These are phyloP conservation scores for Cylloceria caligata DNA, from an alignment of 2,888 invertebrate genomes.

Conservation along the genomic window DNA sequence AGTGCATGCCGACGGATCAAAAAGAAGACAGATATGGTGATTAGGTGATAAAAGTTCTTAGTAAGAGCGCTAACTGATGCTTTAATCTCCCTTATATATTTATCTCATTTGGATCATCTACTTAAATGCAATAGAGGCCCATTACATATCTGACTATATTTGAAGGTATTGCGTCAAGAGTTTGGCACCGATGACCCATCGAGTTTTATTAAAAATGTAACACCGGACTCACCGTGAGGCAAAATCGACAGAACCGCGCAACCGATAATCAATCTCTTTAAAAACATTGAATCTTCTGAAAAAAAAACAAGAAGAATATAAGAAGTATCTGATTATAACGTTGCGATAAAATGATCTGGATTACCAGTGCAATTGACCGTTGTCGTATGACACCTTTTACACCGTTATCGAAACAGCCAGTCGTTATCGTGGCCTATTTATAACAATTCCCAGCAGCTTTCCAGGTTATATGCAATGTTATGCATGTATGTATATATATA, in stretches of 20 bases:
- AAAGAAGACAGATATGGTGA: no score
- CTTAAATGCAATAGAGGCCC: no score
- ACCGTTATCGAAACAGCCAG: neutral
- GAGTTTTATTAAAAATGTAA: neutral
- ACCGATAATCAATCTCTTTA: slow-evolving; percentile 9
- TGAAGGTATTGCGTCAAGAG: no score
- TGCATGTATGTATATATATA: no score
- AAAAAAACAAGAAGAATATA: neutral
- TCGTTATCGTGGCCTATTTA: neutral
- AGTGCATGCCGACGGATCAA: no score
- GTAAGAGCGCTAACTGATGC: no score
- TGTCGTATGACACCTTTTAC: slow-evolving; percentile 26
- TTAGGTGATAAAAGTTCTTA: no score
- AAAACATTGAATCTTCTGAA: slow-evolving; percentile 41
- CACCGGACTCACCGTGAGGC: slow-evolving; percentile 11
- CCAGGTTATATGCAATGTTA: neutral
- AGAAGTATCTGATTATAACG: neutral
- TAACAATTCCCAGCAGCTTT: neutral
- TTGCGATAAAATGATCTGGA: neutral
- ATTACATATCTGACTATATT: no score
- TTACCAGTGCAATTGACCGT: neutral
- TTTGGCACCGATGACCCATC: no score
- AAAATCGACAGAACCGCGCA: slow-evolving; percentile 23
- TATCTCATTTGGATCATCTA: no score
- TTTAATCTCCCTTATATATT: no score